Evolutionary conservation across 2,888 invertebrate genomes (phyloP).

Genomic region (Cremastobaeus sp.): DNA sequence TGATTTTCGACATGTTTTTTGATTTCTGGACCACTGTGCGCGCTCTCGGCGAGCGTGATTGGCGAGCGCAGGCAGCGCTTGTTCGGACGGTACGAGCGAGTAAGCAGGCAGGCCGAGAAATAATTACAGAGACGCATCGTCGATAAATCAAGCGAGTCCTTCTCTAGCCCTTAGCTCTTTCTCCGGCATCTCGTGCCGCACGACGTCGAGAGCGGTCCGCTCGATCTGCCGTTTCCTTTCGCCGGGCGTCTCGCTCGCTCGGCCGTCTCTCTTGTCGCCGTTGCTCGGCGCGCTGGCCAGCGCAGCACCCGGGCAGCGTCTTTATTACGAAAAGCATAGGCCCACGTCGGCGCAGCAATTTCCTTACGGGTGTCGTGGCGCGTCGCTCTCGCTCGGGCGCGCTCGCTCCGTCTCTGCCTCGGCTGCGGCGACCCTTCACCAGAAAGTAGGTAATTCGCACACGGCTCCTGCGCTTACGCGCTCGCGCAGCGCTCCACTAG

Average conservation of each 20-base stretch:
- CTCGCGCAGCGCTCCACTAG: constrained; percentile 5
- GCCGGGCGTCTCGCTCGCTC: constrained; percentile 24
- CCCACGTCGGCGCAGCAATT: constrained; percentile 71
- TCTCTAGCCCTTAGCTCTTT: constrained; percentile 61
- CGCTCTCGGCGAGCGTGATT: no score
- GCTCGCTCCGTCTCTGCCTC: constrained; percentile 15
- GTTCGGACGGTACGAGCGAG: constrained; percentile 51
- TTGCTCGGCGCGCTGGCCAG: constrained; percentile 31
- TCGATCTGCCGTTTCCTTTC: constrained; percentile 38
- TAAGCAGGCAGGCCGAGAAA: constrained; percentile 70
- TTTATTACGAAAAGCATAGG: constrained; percentile 67
- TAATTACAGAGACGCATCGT: constrained; percentile 77
- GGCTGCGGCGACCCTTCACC: constrained; percentile 56
- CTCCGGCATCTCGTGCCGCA: constrained; percentile 59
- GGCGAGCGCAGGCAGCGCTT: constrained; percentile 19
- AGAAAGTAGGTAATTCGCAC: constrained; percentile 61
- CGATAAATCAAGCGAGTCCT: constrained; percentile 76
- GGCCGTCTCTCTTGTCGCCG: not conserved
- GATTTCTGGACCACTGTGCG: no score
- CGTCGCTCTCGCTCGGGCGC: constrained; percentile 1
- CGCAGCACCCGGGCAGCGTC: constrained; percentile 69
- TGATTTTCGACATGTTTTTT: no score
- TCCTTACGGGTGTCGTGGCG: constrained; percentile 46
- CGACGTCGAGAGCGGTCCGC: constrained; percentile 35
- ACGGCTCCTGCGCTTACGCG: constrained; percentile 56